Conservation (phyloP, 2,113 vertebrate genomes). For the Tyto alba region DNA sequence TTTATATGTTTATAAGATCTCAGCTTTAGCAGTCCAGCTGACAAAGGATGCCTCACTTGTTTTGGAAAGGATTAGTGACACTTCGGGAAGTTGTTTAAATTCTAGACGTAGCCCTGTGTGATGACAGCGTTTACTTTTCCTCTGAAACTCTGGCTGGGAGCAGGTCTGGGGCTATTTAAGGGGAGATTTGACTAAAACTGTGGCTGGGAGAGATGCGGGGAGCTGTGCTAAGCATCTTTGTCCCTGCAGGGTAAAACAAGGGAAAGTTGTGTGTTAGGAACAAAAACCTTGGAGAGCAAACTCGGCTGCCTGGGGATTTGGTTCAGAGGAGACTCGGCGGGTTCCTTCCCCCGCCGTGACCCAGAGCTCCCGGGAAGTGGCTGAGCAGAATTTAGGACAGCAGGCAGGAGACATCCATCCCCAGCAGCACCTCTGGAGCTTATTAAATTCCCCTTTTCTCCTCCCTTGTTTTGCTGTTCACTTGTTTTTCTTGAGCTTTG, state of each 20-base stretch:
- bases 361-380: not conserved
- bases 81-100: not conserved
- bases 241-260: not conserved
- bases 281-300: not conserved
- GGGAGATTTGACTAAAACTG: not conserved
- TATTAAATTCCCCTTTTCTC: not conserved
- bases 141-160: not conserved
- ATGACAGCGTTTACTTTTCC: not conserved
- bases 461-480: not conserved
- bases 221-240: not conserved
- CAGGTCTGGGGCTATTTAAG: not conserved
- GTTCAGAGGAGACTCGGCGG: not conserved
- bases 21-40: rapidly evolving
- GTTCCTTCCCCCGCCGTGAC: not conserved
- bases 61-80: not conserved
- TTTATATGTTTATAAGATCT: not conserved
- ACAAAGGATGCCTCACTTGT: not conserved
- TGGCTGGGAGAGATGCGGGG: not conserved
- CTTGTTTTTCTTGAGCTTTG: not conserved
- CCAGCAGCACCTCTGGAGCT: not conserved
- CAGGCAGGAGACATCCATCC: not conserved
- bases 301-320: not conserved
- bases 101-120: rapidly evolving
- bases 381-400: not conserved
- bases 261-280: not conserved